A percentile compares a stretch with the other conserved stretches of the same genome.
Conservation (phyloP, 2,797 vertebrate species). For the Spondyliosoma cantharus region DNA sequence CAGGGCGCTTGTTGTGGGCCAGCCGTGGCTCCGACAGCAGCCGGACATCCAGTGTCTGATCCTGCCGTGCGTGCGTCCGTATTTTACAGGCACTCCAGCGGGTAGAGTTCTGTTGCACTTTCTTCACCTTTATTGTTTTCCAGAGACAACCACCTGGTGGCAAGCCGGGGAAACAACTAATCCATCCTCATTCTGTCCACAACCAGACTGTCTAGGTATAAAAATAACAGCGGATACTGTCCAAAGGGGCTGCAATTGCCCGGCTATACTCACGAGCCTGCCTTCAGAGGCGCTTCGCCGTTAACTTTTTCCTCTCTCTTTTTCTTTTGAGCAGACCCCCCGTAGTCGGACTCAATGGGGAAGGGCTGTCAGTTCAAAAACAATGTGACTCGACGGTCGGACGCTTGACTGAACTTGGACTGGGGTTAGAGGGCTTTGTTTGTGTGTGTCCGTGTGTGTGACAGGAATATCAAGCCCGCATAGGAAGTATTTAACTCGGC, state of each 20-base stretch:
- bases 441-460: conserved; percentile 63
- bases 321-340: conserved; percentile 53
- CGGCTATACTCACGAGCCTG: conserved; percentile 28
- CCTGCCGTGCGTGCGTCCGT: conserved; percentile 20
- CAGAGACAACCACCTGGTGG: conserved; percentile 85
- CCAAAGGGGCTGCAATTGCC: conserved; percentile 46
- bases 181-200: conserved; percentile 64
- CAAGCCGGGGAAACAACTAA: conserved; percentile 72
- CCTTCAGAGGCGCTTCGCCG: conserved; percentile 28
- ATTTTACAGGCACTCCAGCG: conserved; percentile 28
- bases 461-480: conserved; percentile 70
- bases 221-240: conserved; percentile 57
- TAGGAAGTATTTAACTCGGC: conserved; percentile 72
- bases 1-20: conserved; percentile 21
- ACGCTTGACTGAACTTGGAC: conserved; percentile 67
- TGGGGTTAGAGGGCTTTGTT: conserved; percentile 65
- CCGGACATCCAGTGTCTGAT: conserved; percentile 56
- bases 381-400: conserved; percentile 75
- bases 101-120: conserved; percentile 57
- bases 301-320: conserved; percentile 49
- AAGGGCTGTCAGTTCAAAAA: conserved; percentile 77
- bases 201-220: conserved; percentile 65
- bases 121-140: conserved; percentile 74
- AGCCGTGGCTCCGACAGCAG: conserved; percentile 24
- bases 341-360: conserved; percentile 49